These are phyloP conservation scores for crab-eating macaque (Macaca fascicularis) DNA, from an alignment of 2,113 vertebrate genomes.

Conservation along the genomic window DNA sequence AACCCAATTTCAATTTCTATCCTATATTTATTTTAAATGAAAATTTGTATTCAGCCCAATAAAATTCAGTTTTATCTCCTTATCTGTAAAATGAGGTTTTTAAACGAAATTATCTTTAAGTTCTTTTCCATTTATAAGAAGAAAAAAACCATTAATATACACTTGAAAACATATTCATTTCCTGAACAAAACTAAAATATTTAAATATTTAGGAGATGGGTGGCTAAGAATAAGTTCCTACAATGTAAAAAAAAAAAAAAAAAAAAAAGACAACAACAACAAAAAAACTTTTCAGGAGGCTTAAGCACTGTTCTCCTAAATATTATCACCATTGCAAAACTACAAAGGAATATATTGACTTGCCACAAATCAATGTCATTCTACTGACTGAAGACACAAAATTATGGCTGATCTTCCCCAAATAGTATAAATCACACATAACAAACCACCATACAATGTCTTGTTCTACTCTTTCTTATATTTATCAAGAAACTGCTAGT, in stretches of 20 bases:
- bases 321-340: not conserved
- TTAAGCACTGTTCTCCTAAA: not conserved
- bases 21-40: not conserved
- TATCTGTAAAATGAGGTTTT: not conserved
- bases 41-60: not conserved
- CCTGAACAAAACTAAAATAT: not conserved
- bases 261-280: not conserved
- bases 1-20: not conserved
- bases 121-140: not conserved
- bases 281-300: not conserved
- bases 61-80: not conserved
- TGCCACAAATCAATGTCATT: not conserved
- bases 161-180: constrained; percentile 23
- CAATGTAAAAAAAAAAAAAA: not conserved
- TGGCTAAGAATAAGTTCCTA: not conserved
- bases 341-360: not conserved
- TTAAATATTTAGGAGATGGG: not conserved
- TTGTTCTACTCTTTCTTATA: not conserved
- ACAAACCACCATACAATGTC: not conserved
- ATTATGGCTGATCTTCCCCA: not conserved
- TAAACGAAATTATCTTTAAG: not conserved
- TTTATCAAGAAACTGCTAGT: not conserved
- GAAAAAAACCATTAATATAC: not conserved
- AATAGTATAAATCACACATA: not conserved
- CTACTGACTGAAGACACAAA: not conserved